phyloP scores from a whole-genome alignment of 2,888 invertebrate genomes.

The Ypsolopha scabrella region DNA sequence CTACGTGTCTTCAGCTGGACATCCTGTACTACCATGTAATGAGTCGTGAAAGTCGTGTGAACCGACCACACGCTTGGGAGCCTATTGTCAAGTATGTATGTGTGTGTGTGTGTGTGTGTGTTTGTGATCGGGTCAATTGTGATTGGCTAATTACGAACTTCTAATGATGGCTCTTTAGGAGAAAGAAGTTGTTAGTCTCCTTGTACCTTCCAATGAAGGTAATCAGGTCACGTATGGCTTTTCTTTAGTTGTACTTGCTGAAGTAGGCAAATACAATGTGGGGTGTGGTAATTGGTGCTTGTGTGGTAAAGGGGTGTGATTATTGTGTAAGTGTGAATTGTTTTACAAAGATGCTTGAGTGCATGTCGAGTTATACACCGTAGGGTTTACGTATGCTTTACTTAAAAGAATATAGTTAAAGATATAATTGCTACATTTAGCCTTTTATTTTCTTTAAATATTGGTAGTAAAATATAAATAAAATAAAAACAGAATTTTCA shows the following conservation, averaged over 20 bases:
- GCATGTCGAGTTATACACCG: too few relatives aligned
- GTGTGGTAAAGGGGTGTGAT: too few relatives aligned
- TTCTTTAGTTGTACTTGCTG: not conserved
- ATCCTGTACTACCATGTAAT: conserved; percentile 30
- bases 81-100: conserved; percentile 27
- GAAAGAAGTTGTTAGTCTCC: conserved; percentile 1
- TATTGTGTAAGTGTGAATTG: too few relatives aligned
- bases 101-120: not conserved
- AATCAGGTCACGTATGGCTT: not conserved
- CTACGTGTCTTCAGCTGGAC: not conserved
- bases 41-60: conserved; percentile 57
- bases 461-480: too few relatives aligned
- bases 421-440: too few relatives aligned
- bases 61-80: conserved; percentile 27
- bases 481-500: too few relatives aligned
- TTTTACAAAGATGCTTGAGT: too few relatives aligned
- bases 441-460: too few relatives aligned
- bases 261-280: too few relatives aligned
- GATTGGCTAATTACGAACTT: conserved; percentile 2
- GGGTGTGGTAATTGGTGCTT: too few relatives aligned
- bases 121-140: conserved; percentile 1
- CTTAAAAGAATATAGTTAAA: too few relatives aligned
- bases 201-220: not conserved
- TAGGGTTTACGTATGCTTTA: too few relatives aligned
- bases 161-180: not conserved